Conservation (phyloP, 2,797 vertebrate species). For the Miichthys miiuy region DNA sequence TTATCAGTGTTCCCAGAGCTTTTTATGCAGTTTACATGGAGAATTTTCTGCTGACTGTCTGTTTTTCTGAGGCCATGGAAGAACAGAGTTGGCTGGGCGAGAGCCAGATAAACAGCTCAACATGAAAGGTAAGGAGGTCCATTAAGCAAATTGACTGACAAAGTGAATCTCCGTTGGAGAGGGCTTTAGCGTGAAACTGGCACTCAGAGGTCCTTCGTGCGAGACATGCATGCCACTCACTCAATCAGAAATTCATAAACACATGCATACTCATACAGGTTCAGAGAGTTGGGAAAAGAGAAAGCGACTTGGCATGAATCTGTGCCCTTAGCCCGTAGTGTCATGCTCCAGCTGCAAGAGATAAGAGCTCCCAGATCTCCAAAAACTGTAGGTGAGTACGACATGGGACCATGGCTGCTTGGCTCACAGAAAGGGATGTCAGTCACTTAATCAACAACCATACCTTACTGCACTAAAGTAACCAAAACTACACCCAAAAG, state of each 20-base stretch:
- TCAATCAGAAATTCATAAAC: conserved; percentile 46
- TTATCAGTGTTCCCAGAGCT: conserved; percentile 16
- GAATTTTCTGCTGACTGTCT: conserved; percentile 43
- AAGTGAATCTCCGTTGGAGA: conserved; percentile 54
- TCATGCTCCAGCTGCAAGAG: conserved; percentile 61
- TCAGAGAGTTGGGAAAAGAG: conserved; percentile 24
- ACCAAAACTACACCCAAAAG: not conserved
- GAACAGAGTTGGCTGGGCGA: conserved; percentile 33
- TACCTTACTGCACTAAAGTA: not conserved
- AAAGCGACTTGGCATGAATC: conserved; percentile 51
- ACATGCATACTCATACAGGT: conserved; percentile 39
- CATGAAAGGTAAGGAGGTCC: conserved; percentile 64
- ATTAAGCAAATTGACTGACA: conserved; percentile 70
- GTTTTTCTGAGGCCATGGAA: conserved; percentile 30
- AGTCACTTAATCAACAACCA: conserved; percentile 27
- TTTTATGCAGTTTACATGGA: conserved; percentile 18
- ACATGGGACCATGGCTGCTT: conserved; percentile 33
- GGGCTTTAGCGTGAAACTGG: conserved; percentile 55
- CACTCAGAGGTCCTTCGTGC: conserved; percentile 56
- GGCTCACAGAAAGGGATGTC: conserved; percentile 25
- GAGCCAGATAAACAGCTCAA: conserved; percentile 59
- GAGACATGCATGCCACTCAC: conserved; percentile 56
- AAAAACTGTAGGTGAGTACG: conserved; percentile 48
- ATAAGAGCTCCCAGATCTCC: conserved; percentile 72
- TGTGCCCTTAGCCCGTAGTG: conserved; percentile 64